Evolutionary conservation across 2,113 vertebrate species (phyloP), one percentile per base, ranked within the genome.

Genomic region (Pelobates fuscus): DNA sequence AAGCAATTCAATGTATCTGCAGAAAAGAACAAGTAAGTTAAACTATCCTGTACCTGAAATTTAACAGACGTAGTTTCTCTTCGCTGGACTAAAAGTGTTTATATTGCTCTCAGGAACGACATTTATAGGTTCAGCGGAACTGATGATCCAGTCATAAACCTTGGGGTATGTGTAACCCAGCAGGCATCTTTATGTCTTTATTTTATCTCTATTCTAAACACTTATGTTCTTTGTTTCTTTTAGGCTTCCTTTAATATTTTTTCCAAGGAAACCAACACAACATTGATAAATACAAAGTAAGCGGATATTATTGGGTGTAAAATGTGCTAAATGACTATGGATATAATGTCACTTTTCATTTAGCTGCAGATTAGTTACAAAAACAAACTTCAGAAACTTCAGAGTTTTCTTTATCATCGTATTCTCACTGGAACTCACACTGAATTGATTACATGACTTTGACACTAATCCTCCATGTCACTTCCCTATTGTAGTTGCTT

Each of bases 71-170:
- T 14, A 49, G 4, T 49, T 4, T 49, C 44, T 17, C 64, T 55
- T 74, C 77, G 41, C 79, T 6, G 78, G 2, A 27, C 8, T 32
- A 20, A n/a, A 2, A 49, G 10, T 12, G 2, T 80, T 15, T 73
- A 23, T 75, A 23, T 83, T n/a, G 82, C 82, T 84, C 25, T 76
- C 78, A 92, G 89, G 81, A 77, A 87, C 79, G 90, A 93, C 83
- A 79, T 92, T 78, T 93, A 92, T 80, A 86, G 87, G 80, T 29
- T 84, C 80, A 90, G 75, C 49, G 87, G 83, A 26, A 70, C 71
- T 71, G 85, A 91, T 78, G 89, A 91, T 52, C 90, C 91, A 79
- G 77, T 85, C 69, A 90, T 93, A 89, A 89, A 89, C 78, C 85
- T 93, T 83, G 88, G 87, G 49, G 91, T 92, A 91, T 89, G 89